Conservation (phyloP, 2,113 vertebrate species). For the Monopterus albus region DNA sequence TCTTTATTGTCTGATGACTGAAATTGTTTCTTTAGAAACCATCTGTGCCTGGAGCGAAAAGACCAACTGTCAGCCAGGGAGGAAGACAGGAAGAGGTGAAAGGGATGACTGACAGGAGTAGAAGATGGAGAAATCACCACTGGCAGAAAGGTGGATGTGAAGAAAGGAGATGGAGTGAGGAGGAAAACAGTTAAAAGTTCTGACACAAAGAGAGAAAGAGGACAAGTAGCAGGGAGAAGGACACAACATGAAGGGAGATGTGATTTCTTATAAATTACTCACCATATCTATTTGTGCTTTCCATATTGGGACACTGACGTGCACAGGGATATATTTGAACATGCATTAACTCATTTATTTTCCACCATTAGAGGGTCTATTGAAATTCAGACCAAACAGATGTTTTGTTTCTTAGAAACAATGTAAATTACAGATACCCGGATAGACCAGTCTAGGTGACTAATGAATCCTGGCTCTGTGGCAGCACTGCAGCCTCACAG, state of each 20-base stretch:
- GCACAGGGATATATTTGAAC: neutral
- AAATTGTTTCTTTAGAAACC: conserved; percentile 43
- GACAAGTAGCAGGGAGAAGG: neutral
- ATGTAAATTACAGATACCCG: too few relatives aligned
- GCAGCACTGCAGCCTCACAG: too few relatives aligned
- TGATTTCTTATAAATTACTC: too few relatives aligned
- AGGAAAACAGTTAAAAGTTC: conserved; percentile 1
- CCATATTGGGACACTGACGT: too few relatives aligned
- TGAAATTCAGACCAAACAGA: too few relatives aligned
- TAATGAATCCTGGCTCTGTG: too few relatives aligned
- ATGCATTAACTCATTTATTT: too few relatives aligned
- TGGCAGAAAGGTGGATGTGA: conserved; percentile 10
- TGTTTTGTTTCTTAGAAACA: too few relatives aligned
- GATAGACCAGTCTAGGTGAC: too few relatives aligned
- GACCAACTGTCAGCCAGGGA: conserved; percentile 44
- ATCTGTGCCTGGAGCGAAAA: conserved; percentile 33
- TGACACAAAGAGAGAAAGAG: neutral
- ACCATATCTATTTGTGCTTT: too few relatives aligned
- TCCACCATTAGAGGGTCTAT: too few relatives aligned
- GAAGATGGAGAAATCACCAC: conserved; percentile 29
- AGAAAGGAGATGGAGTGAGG: conserved; percentile 9
- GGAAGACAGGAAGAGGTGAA: conserved; percentile 22
- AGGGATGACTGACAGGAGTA: conserved; percentile 32
- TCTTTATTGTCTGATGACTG: conserved; percentile 45
- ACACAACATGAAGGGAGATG: neutral